phyloP scores from a whole-genome alignment of 2,113 vertebrate species.

The Hemiscyllium ocellatum region DNA sequence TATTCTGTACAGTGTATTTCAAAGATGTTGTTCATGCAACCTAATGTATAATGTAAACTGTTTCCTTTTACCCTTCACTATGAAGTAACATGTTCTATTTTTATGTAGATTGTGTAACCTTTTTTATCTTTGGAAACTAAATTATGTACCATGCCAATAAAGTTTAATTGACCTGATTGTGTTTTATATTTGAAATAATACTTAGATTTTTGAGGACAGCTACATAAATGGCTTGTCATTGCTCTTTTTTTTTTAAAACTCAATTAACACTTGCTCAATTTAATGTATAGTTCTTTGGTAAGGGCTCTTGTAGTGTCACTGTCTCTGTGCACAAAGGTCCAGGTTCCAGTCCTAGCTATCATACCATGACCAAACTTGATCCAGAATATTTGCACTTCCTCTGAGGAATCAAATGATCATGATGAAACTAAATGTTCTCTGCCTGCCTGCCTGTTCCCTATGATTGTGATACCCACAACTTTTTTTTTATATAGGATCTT shows the following conservation, averaged over 20 bases:
- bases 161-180: not conserved
- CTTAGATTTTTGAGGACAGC: not conserved
- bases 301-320: too few relatives aligned
- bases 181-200: not conserved
- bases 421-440: too few relatives aligned
- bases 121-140: not conserved
- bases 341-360: too few relatives aligned
- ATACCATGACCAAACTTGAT: too few relatives aligned
- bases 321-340: too few relatives aligned
- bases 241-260: not conserved
- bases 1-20: not conserved
- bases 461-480: too few relatives aligned
- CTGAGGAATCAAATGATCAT: too few relatives aligned
- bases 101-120: not conserved
- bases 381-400: too few relatives aligned
- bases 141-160: not conserved
- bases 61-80: not conserved
- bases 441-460: too few relatives aligned
- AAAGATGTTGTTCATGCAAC: not conserved
- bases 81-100: not conserved
- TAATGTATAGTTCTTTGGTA: too few relatives aligned
- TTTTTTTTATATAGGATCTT: too few relatives aligned
- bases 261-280: too few relatives aligned
- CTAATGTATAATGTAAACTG: not conserved
- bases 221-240: not conserved